Conservation (phyloP, 1,140 invertebrate genomes). For the Diabrotica virgifera region DNA sequence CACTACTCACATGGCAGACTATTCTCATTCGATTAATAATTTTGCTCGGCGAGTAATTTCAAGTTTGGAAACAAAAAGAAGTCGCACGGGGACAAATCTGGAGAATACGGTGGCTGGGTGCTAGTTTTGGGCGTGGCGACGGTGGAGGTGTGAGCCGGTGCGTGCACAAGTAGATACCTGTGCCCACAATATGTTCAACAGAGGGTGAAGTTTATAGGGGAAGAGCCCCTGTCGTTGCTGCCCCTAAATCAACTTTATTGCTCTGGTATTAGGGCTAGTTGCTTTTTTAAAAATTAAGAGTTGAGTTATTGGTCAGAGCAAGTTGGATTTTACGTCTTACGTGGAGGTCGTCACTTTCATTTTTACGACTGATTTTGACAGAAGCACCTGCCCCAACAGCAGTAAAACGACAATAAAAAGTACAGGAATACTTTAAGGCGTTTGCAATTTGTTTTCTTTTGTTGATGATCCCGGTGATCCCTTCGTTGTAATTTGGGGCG, state of each 20-base stretch:
- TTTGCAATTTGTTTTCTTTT: background rate
- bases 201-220: slow-evolving; percentile 1
- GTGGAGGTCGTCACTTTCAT: background rate
- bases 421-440: background rate
- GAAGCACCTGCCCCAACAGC: background rate
- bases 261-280: background rate
- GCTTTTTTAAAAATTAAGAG: slow-evolving; percentile 3
- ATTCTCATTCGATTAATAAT: too few species aligned
- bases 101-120: too few species aligned
- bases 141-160: too few species aligned
- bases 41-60: too few species aligned
- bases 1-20: too few species aligned
- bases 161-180: background rate
- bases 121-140: too few species aligned
- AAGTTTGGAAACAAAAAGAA: too few species aligned
- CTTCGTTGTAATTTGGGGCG: too few species aligned
- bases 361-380: background rate
- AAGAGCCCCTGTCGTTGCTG: background rate
- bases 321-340: background rate
- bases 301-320: background rate
- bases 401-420: background rate
- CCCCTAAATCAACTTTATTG: background rate
- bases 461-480: background rate
- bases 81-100: too few species aligned
- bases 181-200: slow-evolving; percentile 1